Evolutionary conservation across 2,113 vertebrate genomes (phyloP).

Genomic region (Sander lucioperca): DNA sequence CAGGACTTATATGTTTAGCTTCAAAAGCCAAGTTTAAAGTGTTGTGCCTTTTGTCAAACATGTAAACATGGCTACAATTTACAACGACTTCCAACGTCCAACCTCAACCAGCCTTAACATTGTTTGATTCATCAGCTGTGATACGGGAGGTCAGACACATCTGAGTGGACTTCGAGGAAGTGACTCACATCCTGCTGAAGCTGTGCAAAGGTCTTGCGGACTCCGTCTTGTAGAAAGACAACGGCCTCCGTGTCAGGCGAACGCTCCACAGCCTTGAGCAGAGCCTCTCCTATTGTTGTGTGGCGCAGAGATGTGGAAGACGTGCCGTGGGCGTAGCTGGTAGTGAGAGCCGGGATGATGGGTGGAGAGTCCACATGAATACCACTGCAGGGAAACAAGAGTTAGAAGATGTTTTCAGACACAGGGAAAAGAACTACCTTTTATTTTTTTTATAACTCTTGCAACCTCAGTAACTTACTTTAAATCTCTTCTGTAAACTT

Average conservation of each 20-base stretch:
- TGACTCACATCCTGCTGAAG: constrained; percentile 89
- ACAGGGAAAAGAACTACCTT: not conserved
- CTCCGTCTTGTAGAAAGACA: constrained; percentile 80
- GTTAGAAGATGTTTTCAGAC: no score
- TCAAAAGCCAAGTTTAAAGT: not conserved
- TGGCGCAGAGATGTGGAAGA: constrained; percentile 66
- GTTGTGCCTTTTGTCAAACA: not conserved
- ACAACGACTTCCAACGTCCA: not conserved
- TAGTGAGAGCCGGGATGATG: constrained; percentile 72
- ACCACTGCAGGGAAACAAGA: constrained; percentile 67
- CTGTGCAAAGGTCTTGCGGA: constrained; percentile 90
- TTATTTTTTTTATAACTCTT: no score
- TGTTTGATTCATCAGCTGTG: not conserved
- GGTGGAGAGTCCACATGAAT: constrained; percentile 75
- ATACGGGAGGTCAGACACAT: no score
- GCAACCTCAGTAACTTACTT: no score
- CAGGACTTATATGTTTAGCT: not conserved
- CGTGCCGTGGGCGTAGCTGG: constrained; percentile 89
- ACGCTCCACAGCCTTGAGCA: constrained; percentile 78
- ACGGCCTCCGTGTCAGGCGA: constrained; percentile 87
- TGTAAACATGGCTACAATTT: not conserved
- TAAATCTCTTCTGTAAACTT: no score
- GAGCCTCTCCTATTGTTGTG: constrained; percentile 83
- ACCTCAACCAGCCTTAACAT: not conserved
- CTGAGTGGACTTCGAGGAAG: not conserved